phyloP scores from a whole-genome alignment of 2,797 vertebrate species.

The Myotis myotis region DNA sequence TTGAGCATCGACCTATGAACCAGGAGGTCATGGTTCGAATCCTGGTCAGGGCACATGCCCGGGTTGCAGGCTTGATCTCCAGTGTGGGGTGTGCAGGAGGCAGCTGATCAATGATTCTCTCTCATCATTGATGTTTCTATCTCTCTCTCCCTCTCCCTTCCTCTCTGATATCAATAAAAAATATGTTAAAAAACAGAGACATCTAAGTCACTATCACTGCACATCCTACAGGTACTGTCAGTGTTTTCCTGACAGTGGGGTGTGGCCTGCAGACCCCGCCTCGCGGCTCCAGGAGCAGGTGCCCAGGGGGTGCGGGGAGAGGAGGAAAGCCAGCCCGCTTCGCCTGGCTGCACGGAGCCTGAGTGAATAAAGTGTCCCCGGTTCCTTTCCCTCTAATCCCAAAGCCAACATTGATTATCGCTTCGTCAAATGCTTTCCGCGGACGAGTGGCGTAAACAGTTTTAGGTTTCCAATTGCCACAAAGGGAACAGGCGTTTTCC shows the following conservation, averaged over 20 bases:
- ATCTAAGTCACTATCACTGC: no score
- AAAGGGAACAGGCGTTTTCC: neutral
- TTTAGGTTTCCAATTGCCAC: neutral
- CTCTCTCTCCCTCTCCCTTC: no score
- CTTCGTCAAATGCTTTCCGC: neutral
- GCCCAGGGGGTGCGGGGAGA: accelerated
- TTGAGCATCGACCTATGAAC: no score
- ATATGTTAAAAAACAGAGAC: neutral
- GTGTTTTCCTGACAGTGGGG: neutral
- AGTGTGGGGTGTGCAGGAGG: no score
- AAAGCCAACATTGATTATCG: neutral
- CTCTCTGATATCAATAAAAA: no score
- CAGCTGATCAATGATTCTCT: no score
- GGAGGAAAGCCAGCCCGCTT: accelerated
- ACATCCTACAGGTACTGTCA: neutral
- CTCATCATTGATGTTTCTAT: no score
- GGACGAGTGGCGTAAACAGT: neutral
- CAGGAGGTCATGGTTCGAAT: no score
- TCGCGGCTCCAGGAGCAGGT: accelerated
- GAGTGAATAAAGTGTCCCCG: neutral
- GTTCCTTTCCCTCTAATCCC: neutral
- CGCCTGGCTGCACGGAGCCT: neutral
- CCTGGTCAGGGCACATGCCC: no score
- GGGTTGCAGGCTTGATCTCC: no score
- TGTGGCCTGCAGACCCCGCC: neutral